phyloP scores from a whole-genome alignment of 2,113 vertebrate species.

The Pedetes capensis region DNA sequence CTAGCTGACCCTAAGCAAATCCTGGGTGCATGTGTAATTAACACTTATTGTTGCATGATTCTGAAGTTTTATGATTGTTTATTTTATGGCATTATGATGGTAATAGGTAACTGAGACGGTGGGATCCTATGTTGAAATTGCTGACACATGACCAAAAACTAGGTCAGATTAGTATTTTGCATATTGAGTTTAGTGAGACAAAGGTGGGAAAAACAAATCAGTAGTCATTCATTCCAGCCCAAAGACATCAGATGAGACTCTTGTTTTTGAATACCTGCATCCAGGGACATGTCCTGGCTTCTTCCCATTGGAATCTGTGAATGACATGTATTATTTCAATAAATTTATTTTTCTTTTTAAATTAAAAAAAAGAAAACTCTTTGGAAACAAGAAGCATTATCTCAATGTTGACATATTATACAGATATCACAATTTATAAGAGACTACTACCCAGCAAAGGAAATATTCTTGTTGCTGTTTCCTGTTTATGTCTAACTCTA shows the following conservation, averaged over 20 bases:
- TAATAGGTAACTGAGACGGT: not conserved
- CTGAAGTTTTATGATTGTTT: not conserved
- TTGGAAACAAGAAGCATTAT: not conserved
- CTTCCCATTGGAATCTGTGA: not conserved
- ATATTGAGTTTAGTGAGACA: not conserved
- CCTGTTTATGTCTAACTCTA: constrained; percentile 49
- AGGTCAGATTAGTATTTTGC: not conserved
- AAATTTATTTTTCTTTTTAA: not conserved
- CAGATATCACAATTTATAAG: not conserved
- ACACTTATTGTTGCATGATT: not conserved
- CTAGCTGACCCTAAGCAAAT: not conserved
- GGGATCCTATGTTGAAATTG: not conserved
- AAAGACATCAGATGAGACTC: not conserved
- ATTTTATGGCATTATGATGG: not conserved
- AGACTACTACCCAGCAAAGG: not conserved
- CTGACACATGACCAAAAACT: not conserved
- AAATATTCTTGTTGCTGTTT: not conserved
- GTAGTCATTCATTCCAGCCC: not conserved
- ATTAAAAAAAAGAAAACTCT: not conserved
- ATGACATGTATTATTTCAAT: not conserved
- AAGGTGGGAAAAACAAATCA: not conserved
- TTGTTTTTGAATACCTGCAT: not conserved
- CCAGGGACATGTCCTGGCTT: not conserved
- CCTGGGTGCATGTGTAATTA: not conserved
- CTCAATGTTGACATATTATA: not conserved